Evolutionary conservation across 2,888 invertebrate species (phyloP).

Genomic region (Tenthredo distinguenda): DNA sequence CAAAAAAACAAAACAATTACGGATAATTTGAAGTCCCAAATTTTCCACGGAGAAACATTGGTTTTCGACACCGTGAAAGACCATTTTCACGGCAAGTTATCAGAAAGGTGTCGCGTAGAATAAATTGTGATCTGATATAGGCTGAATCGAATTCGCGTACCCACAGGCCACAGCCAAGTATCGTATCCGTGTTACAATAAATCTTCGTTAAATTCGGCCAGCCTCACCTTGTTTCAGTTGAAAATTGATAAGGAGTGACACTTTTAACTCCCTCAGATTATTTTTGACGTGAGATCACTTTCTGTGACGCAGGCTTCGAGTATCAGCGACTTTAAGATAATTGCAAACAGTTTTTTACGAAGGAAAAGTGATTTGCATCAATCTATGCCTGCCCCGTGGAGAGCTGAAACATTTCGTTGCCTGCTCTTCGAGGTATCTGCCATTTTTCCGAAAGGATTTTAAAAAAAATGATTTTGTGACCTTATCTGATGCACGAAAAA

Average conservation of each 20-base stretch:
- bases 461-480: too few species aligned
- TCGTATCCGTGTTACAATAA: neutral
- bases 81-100: neutral
- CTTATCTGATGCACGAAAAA: too few species aligned
- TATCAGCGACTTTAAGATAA: too few species aligned
- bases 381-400: too few species aligned
- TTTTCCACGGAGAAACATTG: too few species aligned
- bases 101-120: neutral
- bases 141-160: neutral
- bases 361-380: too few species aligned
- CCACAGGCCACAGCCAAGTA: neutral
- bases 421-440: too few species aligned
- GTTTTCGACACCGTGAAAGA: neutral
- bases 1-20: too few species aligned
- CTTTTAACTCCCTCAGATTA: neutral
- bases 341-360: too few species aligned
- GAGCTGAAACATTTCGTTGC: too few species aligned
- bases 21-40: too few species aligned
- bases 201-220: neutral
- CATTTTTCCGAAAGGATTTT: too few species aligned
- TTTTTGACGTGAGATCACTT: neutral
- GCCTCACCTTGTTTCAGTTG: neutral
- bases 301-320: neutral
- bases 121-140: neutral
- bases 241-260: neutral